Conservation (phyloP, 2,113 vertebrate species). For the Pantherophis guttatus region DNA sequence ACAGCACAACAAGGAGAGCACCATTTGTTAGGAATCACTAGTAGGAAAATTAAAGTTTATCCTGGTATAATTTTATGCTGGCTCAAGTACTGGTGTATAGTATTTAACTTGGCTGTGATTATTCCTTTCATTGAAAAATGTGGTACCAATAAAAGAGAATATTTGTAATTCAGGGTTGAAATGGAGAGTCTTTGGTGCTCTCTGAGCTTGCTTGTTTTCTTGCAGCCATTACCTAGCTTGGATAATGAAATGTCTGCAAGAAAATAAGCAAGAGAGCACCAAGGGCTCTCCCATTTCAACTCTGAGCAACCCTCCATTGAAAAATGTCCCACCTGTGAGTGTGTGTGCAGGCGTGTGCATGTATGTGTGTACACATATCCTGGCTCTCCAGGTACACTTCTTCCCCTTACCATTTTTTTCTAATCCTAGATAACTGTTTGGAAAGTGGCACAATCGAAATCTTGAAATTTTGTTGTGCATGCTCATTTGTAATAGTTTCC, state of each 20-base stretch:
- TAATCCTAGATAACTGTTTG: neutral
- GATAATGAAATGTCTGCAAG: neutral
- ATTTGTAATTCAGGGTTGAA: neutral
- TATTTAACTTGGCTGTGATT: neutral
- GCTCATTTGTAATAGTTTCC: neutral
- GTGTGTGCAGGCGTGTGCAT: neutral
- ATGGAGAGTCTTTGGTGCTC: neutral
- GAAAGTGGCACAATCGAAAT: neutral
- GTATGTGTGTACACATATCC: neutral
- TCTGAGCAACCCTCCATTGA: neutral
- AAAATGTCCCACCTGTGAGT: neutral
- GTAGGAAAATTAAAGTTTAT: neutral
- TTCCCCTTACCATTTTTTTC: neutral
- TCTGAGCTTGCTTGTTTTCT: neutral
- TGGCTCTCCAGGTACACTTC: neutral
- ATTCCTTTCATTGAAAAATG: neutral
- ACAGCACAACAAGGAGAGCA: neutral
- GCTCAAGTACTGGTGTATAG: neutral
- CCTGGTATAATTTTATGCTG: neutral
- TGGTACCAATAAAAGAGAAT: neutral
- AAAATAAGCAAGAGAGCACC: neutral
- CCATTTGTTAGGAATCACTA: neutral
- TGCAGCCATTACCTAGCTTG: neutral
- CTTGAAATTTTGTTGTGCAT: neutral
- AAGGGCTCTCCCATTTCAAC: neutral